A percentile compares a stretch with the other conserved stretches of the same genome.
These are phyloP conservation scores for Micronycteris hirsuta DNA, from an alignment of 2,113 vertebrate genomes.

Conservation along the genomic window DNA sequence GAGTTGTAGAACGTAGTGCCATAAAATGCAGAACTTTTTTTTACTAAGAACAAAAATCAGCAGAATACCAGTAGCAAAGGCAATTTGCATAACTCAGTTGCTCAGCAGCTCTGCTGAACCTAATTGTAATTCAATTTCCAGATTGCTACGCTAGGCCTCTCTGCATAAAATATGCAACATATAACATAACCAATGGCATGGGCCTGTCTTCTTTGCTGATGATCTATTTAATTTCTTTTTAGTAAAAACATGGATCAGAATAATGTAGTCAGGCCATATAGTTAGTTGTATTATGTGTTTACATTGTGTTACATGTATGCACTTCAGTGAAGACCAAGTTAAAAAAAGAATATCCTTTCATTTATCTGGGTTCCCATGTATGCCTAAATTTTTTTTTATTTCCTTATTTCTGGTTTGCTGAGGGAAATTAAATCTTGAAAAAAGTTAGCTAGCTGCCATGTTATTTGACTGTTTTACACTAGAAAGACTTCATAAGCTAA, in stretches of 20 bases:
- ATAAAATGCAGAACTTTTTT: constrained; percentile 50
- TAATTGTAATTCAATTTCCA: constrained; percentile 68
- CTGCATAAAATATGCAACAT: constrained; percentile 59
- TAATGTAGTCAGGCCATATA: not conserved
- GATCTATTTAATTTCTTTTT: constrained; percentile 45
- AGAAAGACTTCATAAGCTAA: constrained; percentile 65
- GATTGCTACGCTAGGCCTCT: constrained; percentile 17
- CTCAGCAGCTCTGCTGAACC: constrained; percentile 64
- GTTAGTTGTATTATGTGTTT: not conserved
- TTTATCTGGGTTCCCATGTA: constrained; percentile 9
- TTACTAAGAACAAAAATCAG: constrained; percentile 56
- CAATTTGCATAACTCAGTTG: constrained; percentile 60
- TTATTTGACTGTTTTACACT: constrained; percentile 60
- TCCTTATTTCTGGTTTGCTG: constrained; percentile 57
- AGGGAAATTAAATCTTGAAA: constrained; percentile 49
- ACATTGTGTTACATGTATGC: not conserved
- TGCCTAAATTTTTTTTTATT: constrained; percentile 34
- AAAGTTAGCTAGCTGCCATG: constrained; percentile 45
- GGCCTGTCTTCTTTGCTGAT: constrained; percentile 49
- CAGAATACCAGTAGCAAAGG: constrained; percentile 52
- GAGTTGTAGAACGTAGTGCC: not conserved
- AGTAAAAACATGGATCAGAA: not conserved
- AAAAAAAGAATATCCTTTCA: not conserved
- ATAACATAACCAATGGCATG: constrained; percentile 37
- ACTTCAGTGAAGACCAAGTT: not conserved